These are phyloP conservation scores for Gymnogyps californianus DNA, from an alignment of 2,113 vertebrate genomes.

Conservation along the genomic window DNA sequence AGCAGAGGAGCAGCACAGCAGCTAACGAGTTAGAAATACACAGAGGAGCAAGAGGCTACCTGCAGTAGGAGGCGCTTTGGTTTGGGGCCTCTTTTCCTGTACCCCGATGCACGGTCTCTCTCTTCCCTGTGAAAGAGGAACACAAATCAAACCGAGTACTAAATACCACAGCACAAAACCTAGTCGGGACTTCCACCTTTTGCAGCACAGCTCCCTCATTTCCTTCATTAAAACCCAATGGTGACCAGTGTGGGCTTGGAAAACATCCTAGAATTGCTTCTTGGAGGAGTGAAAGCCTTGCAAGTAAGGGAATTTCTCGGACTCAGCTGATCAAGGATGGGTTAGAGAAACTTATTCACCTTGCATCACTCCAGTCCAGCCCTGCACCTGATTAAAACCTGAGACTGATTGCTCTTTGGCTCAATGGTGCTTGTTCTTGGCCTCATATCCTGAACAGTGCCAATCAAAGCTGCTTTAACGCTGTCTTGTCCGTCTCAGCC, in stretches of 20 bases:
- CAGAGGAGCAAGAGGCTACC: constrained; percentile 74
- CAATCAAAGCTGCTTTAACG: neutral
- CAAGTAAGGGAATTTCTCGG: neutral
- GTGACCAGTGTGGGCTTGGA: neutral
- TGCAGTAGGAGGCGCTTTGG: constrained; percentile 91
- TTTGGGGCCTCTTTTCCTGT: constrained; percentile 94
- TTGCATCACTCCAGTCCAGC: neutral
- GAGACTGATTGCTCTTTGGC: neutral
- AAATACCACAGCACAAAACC: neutral
- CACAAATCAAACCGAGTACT: neutral
- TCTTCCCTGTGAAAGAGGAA: constrained; percentile 83
- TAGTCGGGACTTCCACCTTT: neutral
- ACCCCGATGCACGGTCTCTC: constrained; percentile 90
- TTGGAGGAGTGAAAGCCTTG: neutral
- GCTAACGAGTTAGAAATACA: neutral
- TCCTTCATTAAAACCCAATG: neutral
- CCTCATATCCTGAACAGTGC: neutral
- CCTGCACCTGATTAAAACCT: neutral
- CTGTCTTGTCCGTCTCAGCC: neutral
- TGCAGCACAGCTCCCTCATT: neutral
- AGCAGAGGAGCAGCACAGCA: neutral
- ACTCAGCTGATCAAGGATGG: neutral
- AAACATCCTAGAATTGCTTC: neutral
- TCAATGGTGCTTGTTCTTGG: neutral
- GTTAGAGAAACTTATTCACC: neutral